Percentiles rank a stretch among this genome's conserved stretches.
These are phyloP conservation scores for Helicoverpa armigera DNA, from an alignment of 1,140 invertebrate genomes.

Conservation along the genomic window DNA sequence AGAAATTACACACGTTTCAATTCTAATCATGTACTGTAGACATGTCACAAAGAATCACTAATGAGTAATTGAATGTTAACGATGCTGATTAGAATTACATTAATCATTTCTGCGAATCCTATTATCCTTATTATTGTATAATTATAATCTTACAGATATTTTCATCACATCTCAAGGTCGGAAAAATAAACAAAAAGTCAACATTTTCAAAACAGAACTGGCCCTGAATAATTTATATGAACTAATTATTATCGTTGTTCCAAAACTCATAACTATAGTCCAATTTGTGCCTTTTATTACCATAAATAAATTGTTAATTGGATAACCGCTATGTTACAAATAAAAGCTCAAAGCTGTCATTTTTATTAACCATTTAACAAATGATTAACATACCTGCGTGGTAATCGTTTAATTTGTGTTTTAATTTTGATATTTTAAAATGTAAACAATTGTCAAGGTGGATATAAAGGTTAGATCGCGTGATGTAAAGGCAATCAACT, in stretches of 20 bases:
- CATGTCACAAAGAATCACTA: constrained; percentile 16
- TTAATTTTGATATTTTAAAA: constrained; percentile 28
- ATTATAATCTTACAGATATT: neutral
- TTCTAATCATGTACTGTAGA: constrained; percentile 8
- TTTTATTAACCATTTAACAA: constrained; percentile 40
- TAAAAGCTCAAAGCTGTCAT: constrained; percentile 28
- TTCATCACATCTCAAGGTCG: no score
- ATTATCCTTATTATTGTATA: neutral
- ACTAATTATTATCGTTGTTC: neutral
- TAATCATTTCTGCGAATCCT: constrained; percentile 7
- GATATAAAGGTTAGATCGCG: constrained; percentile 24
- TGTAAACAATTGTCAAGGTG: constrained; percentile 1
- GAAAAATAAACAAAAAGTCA: neutral
- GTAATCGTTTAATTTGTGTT: constrained; percentile 31
- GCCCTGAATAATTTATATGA: no score
- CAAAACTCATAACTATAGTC: neutral
- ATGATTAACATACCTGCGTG: neutral
- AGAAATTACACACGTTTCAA: constrained; percentile 19
- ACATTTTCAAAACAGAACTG: neutral
- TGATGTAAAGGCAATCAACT: constrained; percentile 35
- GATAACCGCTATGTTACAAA: constrained; percentile 11
- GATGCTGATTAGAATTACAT: constrained; percentile 10
- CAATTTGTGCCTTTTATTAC: neutral
- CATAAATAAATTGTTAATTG: constrained; percentile 3
- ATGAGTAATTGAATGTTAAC: constrained; percentile 30